phyloP scores from a whole-genome alignment of 2,113 vertebrate species.

The Callipepla californica region DNA sequence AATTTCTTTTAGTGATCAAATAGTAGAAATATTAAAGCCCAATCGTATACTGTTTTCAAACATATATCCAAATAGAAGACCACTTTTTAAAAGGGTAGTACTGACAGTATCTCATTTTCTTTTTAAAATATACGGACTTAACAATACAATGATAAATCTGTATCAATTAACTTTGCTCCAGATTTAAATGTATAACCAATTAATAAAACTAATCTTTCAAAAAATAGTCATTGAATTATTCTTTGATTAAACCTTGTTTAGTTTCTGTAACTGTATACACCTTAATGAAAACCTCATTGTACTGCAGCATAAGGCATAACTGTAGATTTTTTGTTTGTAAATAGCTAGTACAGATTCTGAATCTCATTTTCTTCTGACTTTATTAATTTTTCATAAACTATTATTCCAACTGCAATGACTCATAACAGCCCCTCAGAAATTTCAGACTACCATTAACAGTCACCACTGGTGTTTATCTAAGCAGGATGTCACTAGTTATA shows the following conservation, averaged over 20 bases:
- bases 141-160: conserved; percentile 3
- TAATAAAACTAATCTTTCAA: conserved; percentile 75
- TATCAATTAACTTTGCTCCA: conserved; percentile 50
- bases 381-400: conserved; percentile 80
- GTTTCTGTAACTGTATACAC: conserved; percentile 71
- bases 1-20: not conserved
- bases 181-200: conserved; percentile 71
- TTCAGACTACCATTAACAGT: conserved; percentile 67
- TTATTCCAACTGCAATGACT: conserved; percentile 71
- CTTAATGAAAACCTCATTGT: conserved; percentile 80
- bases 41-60: not conserved
- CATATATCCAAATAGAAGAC: not conserved
- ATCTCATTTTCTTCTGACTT: conserved; percentile 73
- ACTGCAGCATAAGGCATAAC: conserved; percentile 73
- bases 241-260: conserved; percentile 75
- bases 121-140: conserved; percentile 18
- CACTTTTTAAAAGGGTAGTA: not conserved
- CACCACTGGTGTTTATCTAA: conserved; percentile 52
- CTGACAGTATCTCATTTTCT: not conserved
- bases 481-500: conserved; percentile 31
- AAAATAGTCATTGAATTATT: conserved; percentile 69
- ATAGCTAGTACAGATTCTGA: conserved; percentile 67
- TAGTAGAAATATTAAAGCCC: not conserved
- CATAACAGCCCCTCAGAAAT: conserved; percentile 70
- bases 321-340: conserved; percentile 72